Percentiles rank a stretch among this genome's conserved stretches.
phyloP scores from a whole-genome alignment of 2,113 vertebrate species.

The Alligator mississippiensis region DNA sequence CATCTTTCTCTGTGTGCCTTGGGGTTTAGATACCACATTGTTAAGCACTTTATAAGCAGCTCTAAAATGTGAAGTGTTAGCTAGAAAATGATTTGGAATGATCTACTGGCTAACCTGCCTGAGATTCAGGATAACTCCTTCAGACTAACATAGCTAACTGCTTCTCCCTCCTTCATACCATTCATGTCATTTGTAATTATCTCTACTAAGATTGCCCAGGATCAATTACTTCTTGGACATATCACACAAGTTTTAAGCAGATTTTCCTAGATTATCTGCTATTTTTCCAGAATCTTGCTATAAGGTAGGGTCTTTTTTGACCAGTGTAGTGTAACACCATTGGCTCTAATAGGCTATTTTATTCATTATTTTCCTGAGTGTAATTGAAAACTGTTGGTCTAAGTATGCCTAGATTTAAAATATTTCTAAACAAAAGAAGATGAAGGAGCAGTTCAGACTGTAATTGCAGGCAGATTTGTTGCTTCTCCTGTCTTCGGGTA shows the following conservation, averaged over 20 bases:
- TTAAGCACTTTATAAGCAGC: fast-evolving
- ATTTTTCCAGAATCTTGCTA: not conserved
- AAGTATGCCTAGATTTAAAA: not conserved
- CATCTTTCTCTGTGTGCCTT: not conserved
- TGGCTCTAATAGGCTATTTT: not conserved
- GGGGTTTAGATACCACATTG: not conserved
- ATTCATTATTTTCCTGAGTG: not conserved
- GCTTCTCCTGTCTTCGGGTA: not conserved
- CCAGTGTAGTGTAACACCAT: not conserved
- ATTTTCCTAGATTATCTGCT: not conserved
- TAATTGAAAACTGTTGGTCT: not conserved
- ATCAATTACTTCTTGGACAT: not conserved
- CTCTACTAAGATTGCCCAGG: not conserved
- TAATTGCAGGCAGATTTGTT: not conserved
- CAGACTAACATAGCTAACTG: too few relatives aligned
- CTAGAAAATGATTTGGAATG: not conserved
- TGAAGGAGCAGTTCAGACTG: too few relatives aligned
- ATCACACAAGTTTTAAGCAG: not conserved
- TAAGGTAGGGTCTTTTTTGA: not conserved
- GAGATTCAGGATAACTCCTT: not conserved
- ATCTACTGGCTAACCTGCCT: not conserved
- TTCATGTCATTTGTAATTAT: too few relatives aligned
- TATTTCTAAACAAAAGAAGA: not conserved
- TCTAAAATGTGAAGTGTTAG: not conserved
- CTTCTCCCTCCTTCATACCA: too few relatives aligned